Conservation (phyloP, 2,797 vertebrate species). For the Danio choprae region DNA sequence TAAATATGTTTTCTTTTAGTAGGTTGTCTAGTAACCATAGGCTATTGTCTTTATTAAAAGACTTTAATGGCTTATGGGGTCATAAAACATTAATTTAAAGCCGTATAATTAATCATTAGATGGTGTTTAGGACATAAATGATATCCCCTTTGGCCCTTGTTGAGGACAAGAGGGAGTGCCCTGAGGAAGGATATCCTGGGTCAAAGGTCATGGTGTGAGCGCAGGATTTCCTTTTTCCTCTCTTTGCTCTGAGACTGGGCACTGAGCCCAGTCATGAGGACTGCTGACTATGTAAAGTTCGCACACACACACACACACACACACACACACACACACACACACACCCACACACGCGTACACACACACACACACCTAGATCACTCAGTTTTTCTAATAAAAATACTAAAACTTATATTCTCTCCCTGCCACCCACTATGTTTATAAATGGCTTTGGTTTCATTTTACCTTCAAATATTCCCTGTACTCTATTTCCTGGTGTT, state of each 20-base stretch:
- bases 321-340: constrained; percentile 22
- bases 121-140: constrained; percentile 11
- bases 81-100: constrained; percentile 34
- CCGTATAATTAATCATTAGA: constrained; percentile 31
- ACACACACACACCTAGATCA: background rate
- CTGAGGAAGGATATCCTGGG: constrained; percentile 74
- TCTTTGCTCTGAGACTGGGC: constrained; percentile 36
- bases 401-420: constrained; percentile 30
- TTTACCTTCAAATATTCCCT: constrained; percentile 32
- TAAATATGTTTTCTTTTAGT: background rate
- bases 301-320: constrained; percentile 37
- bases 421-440: constrained; percentile 20
- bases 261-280: constrained; percentile 47
- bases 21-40: background rate
- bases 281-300: constrained; percentile 53
- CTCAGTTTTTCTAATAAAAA: constrained; percentile 36
- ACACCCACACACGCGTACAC: constrained; percentile 2
- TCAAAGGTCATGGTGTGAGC: constrained; percentile 62
- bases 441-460: constrained; percentile 35
- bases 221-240: constrained; percentile 75
- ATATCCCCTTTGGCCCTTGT: constrained; percentile 23
- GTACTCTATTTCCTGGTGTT: constrained; percentile 1
- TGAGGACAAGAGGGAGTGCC: constrained; percentile 51
- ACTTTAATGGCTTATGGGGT: background rate
- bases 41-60: constrained; percentile 18